Percentiles rank a stretch among this genome's conserved stretches.
These are phyloP conservation scores for Acomys russatus DNA, from an alignment of 2,797 vertebrate species.

Conservation along the genomic window DNA sequence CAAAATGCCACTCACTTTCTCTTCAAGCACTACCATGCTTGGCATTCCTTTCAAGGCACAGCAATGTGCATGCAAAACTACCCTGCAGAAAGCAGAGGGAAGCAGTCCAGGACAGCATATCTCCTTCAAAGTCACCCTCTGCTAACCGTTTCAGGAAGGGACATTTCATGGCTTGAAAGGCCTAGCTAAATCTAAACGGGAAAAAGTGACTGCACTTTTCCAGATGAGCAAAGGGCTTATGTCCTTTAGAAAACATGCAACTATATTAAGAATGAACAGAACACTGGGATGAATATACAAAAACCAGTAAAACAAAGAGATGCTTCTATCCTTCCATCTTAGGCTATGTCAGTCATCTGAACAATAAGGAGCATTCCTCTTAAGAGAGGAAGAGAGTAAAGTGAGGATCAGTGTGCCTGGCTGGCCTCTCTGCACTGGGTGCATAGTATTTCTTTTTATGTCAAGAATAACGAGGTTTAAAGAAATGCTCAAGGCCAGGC, in stretches of 20 bases:
- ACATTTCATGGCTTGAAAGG: neutral
- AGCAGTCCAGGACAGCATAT: neutral
- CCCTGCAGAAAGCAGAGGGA: neutral
- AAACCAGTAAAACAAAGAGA: neutral
- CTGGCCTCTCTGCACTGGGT: conserved; percentile 31
- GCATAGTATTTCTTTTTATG: conserved; percentile 51
- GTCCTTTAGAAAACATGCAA: neutral
- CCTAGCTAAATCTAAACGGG: neutral
- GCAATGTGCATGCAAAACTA: neutral
- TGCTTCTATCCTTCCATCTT: neutral
- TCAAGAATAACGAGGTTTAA: conserved; percentile 54
- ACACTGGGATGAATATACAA: neutral
- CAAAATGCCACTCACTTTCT: neutral
- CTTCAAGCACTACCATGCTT: neutral
- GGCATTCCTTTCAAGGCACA: neutral
- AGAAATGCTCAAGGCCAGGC: no score
- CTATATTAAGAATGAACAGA: neutral
- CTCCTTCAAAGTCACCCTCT: neutral
- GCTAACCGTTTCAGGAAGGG: neutral
- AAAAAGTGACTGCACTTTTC: neutral
- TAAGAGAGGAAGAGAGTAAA: neutral
- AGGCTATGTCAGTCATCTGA: neutral
- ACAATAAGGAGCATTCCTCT: neutral
- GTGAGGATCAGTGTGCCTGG: neutral
- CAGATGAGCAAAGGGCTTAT: neutral